Conservation (phyloP, 2,797 vertebrate species). For the Schizothorax lantsangensis region DNA sequence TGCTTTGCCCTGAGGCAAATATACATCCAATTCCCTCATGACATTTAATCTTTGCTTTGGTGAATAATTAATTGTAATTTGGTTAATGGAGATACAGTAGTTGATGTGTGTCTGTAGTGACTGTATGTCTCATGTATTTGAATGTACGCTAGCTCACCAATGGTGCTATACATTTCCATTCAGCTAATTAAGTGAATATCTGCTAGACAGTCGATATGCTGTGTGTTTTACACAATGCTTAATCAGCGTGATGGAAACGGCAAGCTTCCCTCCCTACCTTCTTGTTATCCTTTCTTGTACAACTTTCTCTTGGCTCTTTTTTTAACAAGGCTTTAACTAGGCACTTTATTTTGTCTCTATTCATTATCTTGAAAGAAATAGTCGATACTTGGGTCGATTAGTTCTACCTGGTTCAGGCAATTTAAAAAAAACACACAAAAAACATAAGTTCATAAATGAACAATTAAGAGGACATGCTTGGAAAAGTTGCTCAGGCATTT, state of each 20-base stretch:
- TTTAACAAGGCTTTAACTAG: neutral
- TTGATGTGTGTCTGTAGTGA: conserved; percentile 3
- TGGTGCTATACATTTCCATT: neutral
- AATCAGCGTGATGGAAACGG: neutral
- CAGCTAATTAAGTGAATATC: conserved; percentile 6
- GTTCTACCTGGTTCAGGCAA: neutral
- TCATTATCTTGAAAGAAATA: neutral
- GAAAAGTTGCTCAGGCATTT: neutral
- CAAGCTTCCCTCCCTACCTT: neutral
- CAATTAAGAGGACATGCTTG: neutral
- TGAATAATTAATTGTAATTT: conserved; percentile 42
- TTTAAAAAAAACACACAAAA: neutral
- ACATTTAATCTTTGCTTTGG: conserved; percentile 34
- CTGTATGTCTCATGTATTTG: neutral
- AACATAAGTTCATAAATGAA: neutral
- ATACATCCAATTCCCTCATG: conserved; percentile 34
- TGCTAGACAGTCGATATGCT: neutral
- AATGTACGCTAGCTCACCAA: neutral
- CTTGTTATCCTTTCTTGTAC: neutral
- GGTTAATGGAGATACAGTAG: conserved; percentile 26
- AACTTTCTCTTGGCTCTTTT: neutral
- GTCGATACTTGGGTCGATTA: neutral
- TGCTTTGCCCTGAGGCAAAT: conserved; percentile 7
- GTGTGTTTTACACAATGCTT: neutral
- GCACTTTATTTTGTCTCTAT: neutral